A percentile compares a stretch with the other conserved stretches of the same genome.
These are phyloP conservation scores for Gonioctena quinquepunctata DNA, from an alignment of 1,140 invertebrate genomes.

Conservation along the genomic window DNA sequence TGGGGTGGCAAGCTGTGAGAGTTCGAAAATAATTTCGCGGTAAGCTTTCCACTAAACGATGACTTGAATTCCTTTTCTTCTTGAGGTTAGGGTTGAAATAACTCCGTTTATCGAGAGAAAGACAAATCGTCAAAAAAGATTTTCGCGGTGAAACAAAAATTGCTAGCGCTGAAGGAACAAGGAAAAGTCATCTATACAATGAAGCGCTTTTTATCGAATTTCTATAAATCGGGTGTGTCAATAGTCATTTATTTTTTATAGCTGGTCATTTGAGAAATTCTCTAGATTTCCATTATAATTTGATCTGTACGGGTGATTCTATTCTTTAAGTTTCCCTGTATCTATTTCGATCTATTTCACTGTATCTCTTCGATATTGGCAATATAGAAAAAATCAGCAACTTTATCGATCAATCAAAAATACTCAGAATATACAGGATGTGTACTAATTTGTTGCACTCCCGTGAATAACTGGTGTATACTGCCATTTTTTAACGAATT, in stretches of 20 bases:
- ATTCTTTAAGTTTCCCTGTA: no score
- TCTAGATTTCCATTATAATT: no score
- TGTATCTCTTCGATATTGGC: no score
- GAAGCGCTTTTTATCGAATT: slow-evolving; percentile 4
- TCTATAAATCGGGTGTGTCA: slow-evolving; percentile 2
- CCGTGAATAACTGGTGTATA: no score
- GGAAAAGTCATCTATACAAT: neutral
- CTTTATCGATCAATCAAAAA: no score
- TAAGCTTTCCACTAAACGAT: neutral
- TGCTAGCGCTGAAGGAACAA: slow-evolving; percentile 1
- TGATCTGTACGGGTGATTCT: no score
- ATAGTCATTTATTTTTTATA: neutral
- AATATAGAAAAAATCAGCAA: no score
- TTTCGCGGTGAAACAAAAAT: neutral
- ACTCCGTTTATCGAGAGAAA: neutral
- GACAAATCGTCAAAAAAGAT: neutral
- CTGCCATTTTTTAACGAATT: no score
- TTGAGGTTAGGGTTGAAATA: neutral
- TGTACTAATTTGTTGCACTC: no score
- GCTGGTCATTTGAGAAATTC: slow-evolving; percentile 2
- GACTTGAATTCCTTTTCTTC: neutral
- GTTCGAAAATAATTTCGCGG: neutral
- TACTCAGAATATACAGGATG: no score
- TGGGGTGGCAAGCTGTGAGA: neutral
- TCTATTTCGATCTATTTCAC: no score